Percentiles rank a stretch among this genome's conserved stretches.
phyloP scores from a whole-genome alignment of 2,113 vertebrate species.

The Nematolebias whitei region DNA sequence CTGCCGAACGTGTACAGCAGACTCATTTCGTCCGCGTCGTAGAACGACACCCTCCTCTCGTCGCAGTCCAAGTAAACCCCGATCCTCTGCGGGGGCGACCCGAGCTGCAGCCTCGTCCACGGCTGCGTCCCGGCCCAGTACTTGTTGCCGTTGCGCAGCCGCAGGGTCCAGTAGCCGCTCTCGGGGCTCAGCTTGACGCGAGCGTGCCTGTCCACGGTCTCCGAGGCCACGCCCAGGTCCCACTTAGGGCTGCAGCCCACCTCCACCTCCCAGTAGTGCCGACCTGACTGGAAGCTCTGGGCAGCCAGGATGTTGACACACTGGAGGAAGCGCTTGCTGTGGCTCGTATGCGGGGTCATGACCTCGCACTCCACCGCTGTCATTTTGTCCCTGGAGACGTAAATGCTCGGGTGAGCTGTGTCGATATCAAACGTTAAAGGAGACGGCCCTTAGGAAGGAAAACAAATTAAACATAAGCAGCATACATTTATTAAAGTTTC shows the following conservation, averaged over 20 bases:
- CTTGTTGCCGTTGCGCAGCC: slow-evolving; percentile 76
- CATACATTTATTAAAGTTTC: neutral
- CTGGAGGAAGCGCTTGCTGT: slow-evolving; percentile 81
- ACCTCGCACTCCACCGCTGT: slow-evolving; percentile 74
- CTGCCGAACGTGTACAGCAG: slow-evolving; percentile 82
- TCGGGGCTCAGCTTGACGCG: slow-evolving; percentile 83
- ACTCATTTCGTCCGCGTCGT: slow-evolving; percentile 81
- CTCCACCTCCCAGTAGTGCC: slow-evolving; percentile 88
- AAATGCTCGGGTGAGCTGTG: slow-evolving; percentile 84
- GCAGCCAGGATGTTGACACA: slow-evolving; percentile 83
- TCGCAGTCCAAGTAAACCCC: slow-evolving; percentile 85
- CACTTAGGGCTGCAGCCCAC: slow-evolving; percentile 86
- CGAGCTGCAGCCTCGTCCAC: slow-evolving; percentile 77
- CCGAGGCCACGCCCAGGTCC: slow-evolving; percentile 86
- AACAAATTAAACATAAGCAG: neutral
- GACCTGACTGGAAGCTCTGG: slow-evolving; percentile 78
- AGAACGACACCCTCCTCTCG: slow-evolving; percentile 82
- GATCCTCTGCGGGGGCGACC: slow-evolving; percentile 54
- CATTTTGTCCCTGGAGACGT: slow-evolving; percentile 81
- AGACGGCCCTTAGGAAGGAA: slow-evolving; percentile 75
- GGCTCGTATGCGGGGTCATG: slow-evolving; percentile 31
- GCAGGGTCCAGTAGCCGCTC: slow-evolving; percentile 86
- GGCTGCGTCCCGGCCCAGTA: slow-evolving; percentile 83
- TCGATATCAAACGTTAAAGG: slow-evolving; percentile 82
- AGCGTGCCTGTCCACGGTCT: slow-evolving; percentile 73